Evolutionary conservation across 2,797 vertebrate species (phyloP), one percentile per base, ranked within the genome.

Genomic region (Sebastes steindachneri): DNA sequence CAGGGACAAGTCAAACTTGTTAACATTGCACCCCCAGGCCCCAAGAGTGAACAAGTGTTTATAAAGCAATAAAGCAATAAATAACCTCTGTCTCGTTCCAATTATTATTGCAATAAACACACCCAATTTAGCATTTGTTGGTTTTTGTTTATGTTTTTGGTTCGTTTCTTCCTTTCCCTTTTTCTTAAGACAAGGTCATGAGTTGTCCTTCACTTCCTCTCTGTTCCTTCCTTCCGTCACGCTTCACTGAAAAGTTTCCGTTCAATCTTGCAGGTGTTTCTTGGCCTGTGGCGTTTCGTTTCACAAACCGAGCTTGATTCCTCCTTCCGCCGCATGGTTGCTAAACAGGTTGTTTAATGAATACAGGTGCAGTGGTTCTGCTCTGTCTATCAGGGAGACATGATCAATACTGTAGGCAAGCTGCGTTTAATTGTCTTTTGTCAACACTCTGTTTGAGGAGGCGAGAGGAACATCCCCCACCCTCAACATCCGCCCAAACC

Each of bases 331-430:
- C 37, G 57, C 77, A 70, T 69, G 88, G 86, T 84, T 90, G 84
- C 89, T 92, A 90, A 92, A 92, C 90, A 88, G 92, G 89, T 86
- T 89, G 89, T 86, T 85, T 92, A 93, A 94, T 95, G 92, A 93
- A 93, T 92, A 92, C 92, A 93, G 93, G 92, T 93, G 93, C 89
- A 79, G 90, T 79, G 86, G 93, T 92, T 95, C 91, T 93, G 90
- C 91, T 93, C 91, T 89, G 85, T 70, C 92, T 90, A 88, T 92
- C 90, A 90, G 86, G 67, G 79, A 90, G 85, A 93, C 90, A 86
- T 86, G 89, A 94, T 95, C 93, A 90, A 95, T 95, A 94, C 75
- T 86, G 88, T 80, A 85, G 84, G 86, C 89, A 92, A 83, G 77
- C 84, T 86, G 88, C 73, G 64, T 92, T 94, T 94, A 94, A 95